A percentile compares a stretch with the other conserved stretches of the same genome.
These are phyloP conservation scores for Ariopsis seemanni DNA, from an alignment of 2,113 vertebrate species.

Conservation along the genomic window DNA sequence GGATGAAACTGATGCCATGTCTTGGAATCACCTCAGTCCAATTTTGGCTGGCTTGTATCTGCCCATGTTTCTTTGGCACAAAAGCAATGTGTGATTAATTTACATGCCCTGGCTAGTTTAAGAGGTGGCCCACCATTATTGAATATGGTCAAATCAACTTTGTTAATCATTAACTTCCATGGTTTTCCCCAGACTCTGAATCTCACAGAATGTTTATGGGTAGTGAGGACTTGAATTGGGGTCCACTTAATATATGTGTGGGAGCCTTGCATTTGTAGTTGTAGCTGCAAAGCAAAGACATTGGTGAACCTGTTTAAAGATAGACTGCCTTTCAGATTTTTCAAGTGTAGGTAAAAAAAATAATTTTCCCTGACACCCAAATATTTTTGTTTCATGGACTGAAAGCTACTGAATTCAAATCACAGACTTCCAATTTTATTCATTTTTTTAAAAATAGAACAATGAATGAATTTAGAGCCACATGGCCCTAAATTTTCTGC, in stretches of 20 bases:
- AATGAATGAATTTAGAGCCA: too few species aligned
- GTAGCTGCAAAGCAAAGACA: neutral
- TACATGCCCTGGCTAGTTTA: neutral
- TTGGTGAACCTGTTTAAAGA: neutral
- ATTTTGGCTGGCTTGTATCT: neutral
- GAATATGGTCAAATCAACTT: neutral
- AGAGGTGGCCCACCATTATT: neutral
- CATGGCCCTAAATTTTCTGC: too few species aligned
- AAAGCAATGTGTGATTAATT: neutral
- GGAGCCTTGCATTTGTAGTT: neutral
- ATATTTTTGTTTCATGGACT: too few species aligned
- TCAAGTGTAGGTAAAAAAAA: too few species aligned
- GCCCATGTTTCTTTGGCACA: neutral
- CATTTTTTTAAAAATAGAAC: too few species aligned
- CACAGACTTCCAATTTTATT: too few species aligned
- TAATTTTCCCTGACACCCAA: too few species aligned
- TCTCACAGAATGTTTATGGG: neutral
- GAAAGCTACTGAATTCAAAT: too few species aligned
- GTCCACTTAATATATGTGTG: neutral
- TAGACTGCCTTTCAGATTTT: too few species aligned
- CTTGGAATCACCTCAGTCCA: neutral
- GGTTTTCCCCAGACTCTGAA: neutral
- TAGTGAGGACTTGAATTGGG: neutral
- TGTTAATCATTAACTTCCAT: neutral
- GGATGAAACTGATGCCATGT: neutral